phyloP scores from a whole-genome alignment of 2,113 vertebrate species.

The Sprattus sprattus region DNA sequence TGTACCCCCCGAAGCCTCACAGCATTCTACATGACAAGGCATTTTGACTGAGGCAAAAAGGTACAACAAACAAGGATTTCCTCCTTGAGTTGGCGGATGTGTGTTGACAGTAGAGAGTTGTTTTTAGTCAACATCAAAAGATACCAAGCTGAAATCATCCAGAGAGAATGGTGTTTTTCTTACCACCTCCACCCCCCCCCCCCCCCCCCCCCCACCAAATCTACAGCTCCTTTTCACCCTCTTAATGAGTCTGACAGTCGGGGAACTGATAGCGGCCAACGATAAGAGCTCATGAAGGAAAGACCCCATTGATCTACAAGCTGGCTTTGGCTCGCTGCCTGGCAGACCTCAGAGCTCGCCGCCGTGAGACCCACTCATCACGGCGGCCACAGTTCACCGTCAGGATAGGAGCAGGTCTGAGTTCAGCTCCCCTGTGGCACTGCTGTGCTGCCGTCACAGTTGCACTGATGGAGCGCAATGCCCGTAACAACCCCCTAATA shows the following conservation, averaged over 20 bases:
- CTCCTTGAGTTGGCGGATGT: background rate
- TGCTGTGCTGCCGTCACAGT: background rate
- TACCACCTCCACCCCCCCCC: background rate
- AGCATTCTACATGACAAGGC: background rate
- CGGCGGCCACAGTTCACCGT: background rate
- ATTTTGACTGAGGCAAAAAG: background rate
- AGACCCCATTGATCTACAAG: conserved; percentile 28
- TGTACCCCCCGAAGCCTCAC: background rate
- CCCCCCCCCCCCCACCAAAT: background rate
- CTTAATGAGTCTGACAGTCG: background rate
- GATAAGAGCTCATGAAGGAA: conserved; percentile 6
- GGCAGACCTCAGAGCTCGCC: background rate
- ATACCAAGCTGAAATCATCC: background rate
- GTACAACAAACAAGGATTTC: background rate
- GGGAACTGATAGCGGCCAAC: conserved; percentile 3
- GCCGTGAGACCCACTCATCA: background rate
- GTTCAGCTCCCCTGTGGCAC: background rate
- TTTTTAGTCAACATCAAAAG: background rate
- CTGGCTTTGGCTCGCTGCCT: conserved; percentile 11
- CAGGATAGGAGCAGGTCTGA: background rate
- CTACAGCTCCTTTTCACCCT: background rate
- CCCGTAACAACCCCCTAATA: background rate
- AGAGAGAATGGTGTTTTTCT: background rate
- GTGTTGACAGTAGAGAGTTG: background rate
- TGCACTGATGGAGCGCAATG: background rate